These are phyloP conservation scores for Drosophila paulistorum DNA, from an alignment of 1,140 invertebrate genomes.

Conservation along the genomic window DNA sequence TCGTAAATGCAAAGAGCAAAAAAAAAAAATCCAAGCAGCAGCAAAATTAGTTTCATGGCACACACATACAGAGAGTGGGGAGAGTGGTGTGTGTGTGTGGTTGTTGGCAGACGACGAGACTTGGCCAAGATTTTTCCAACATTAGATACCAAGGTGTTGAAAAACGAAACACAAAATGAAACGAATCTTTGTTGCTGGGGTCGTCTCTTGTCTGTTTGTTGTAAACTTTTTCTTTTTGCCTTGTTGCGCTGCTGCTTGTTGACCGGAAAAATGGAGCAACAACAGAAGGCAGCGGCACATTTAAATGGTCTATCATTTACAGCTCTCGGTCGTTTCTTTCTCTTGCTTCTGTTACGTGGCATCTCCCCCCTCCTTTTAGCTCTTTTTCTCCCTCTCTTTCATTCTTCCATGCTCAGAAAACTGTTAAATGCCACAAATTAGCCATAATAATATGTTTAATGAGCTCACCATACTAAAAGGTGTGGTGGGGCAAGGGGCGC, in stretches of 20 bases:
- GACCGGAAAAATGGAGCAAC: constrained; percentile 65
- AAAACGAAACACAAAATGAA: constrained; percentile 39
- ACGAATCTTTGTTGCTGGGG: constrained; percentile 16
- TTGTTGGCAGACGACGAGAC: constrained; percentile 22
- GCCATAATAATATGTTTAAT: constrained; percentile 42
- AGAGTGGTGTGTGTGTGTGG: constrained; percentile 11
- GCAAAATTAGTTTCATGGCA: constrained; percentile 64
- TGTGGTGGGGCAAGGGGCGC: not conserved
- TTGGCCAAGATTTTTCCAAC: constrained; percentile 51
- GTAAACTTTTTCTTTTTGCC: constrained; percentile 3
- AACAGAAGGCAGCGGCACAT: constrained; percentile 38
- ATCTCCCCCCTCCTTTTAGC: not conserved
- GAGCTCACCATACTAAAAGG: not conserved
- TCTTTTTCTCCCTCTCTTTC: not conserved
- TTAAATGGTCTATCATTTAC: constrained; percentile 64
- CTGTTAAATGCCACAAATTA: constrained; percentile 54
- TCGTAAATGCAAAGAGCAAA: constrained; percentile 44
- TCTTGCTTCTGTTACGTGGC: constrained; percentile 36
- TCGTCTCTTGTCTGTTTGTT: constrained; percentile 6
- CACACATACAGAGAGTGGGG: constrained; percentile 7
- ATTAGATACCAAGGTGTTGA: constrained; percentile 52
- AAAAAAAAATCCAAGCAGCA: constrained; percentile 46
- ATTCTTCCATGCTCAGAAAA: constrained; percentile 16
- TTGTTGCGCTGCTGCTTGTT: constrained; percentile 37
- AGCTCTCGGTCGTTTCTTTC: constrained; percentile 17